A percentile compares a stretch with the other conserved stretches of the same genome.
phyloP scores from a whole-genome alignment of 2,797 vertebrate species.

The Myotis daubentonii region DNA sequence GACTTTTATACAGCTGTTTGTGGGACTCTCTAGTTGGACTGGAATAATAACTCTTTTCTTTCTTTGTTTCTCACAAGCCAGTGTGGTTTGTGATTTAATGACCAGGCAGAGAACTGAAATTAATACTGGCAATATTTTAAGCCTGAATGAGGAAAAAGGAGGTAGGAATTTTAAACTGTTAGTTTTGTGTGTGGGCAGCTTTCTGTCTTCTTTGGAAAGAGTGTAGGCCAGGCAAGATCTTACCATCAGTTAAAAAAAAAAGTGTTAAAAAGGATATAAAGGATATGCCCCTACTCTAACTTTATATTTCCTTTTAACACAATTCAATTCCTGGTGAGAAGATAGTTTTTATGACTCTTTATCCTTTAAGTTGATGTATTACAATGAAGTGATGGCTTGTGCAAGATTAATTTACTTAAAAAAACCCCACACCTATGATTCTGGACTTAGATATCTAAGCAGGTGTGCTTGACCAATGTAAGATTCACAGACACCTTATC shows the following conservation, averaged over 20 bases:
- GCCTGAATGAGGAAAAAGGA: slow-evolving; percentile 35
- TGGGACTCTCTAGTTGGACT: slow-evolving; percentile 41
- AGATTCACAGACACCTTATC: not conserved
- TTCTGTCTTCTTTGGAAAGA: slow-evolving; percentile 48
- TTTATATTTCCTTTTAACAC: slow-evolving; percentile 8
- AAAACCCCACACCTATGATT: not conserved
- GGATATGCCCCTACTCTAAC: not conserved
- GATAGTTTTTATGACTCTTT: not conserved
- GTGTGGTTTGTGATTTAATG: slow-evolving; percentile 65
- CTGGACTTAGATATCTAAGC: not conserved
- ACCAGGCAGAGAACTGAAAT: slow-evolving; percentile 51
- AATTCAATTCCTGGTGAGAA: slow-evolving; percentile 20
- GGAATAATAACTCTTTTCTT: slow-evolving; percentile 72
- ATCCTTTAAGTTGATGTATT: not conserved
- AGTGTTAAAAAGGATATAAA: not conserved
- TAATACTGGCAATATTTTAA: slow-evolving; percentile 71
- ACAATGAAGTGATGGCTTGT: not conserved
- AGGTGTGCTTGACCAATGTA: not conserved
- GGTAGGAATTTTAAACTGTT: slow-evolving; percentile 62
- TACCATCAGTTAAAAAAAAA: not conserved
- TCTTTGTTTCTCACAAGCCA: slow-evolving; percentile 48
- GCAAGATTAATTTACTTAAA: not conserved
- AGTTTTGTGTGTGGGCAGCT: not conserved
- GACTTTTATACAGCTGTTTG: slow-evolving; percentile 61
- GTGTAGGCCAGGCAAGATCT: not conserved